Percentiles rank a stretch among this genome's conserved stretches.
Evolutionary conservation across 2,113 vertebrate genomes (phyloP).

Genomic region (Numida meleagris): DNA sequence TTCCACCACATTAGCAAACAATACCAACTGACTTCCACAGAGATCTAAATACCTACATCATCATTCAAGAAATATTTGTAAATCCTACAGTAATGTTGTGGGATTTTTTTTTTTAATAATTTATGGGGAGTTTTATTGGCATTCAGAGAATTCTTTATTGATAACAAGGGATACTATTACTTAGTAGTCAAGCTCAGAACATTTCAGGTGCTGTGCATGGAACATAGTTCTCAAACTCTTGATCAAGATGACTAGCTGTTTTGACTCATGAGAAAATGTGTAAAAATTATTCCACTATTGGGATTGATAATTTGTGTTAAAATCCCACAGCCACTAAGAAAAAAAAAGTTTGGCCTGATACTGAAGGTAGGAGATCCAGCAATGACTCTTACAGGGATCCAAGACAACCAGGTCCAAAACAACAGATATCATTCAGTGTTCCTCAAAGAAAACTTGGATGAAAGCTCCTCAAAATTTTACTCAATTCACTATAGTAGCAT

Average conservation of each 20-base stretch:
- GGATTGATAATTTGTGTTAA: not conserved
- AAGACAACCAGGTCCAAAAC: not conserved
- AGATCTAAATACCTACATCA: not conserved
- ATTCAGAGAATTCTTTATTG: not conserved
- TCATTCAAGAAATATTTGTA: not conserved
- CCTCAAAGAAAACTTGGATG: not conserved
- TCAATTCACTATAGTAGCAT: not conserved
- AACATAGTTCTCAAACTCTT: not conserved
- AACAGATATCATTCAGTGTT: not conserved
- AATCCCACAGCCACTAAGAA: not conserved
- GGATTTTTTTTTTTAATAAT: not conserved
- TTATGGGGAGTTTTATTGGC: rapidly evolving
- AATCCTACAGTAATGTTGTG: not conserved
- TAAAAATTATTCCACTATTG: not conserved
- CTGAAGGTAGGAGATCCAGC: not conserved
- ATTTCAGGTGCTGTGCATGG: not conserved
- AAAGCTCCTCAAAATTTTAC: not conserved
- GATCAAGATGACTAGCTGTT: not conserved
- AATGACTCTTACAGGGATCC: not conserved
- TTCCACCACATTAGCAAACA: not conserved
- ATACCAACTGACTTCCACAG: not conserved
- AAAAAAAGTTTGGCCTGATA: not conserved
- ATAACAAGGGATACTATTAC: not conserved
- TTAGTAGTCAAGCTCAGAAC: not conserved
- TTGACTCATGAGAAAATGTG: not conserved